phyloP scores from a whole-genome alignment of 2,888 invertebrate species.

The Eurois occulta region DNA sequence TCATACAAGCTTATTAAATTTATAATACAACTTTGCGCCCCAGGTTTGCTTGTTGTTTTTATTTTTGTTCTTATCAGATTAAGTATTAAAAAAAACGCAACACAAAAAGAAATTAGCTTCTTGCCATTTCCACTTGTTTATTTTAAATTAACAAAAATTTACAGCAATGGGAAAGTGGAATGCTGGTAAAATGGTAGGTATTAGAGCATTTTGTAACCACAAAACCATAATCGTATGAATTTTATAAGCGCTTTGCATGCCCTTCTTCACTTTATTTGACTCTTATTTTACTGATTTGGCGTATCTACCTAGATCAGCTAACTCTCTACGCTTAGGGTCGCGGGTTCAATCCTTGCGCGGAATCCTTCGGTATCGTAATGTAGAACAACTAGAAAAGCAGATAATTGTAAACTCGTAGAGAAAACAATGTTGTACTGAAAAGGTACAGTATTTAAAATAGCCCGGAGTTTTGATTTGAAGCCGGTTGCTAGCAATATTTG shows the following conservation, averaged over 20 bases:
- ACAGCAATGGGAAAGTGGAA: too few species aligned
- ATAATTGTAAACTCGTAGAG: not conserved
- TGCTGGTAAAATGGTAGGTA: not conserved
- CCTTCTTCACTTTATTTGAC: not conserved
- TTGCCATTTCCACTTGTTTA: not conserved
- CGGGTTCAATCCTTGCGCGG: not conserved
- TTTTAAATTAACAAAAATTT: not conserved
- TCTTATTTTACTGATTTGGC: not conserved
- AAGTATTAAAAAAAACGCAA: not conserved
- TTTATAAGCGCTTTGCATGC: not conserved
- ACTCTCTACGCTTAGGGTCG: not conserved
- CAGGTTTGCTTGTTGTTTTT: constrained; percentile 32
- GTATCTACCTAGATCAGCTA: not conserved
- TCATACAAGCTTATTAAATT: not conserved
- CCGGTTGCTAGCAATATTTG: not conserved
- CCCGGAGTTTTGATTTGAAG: not conserved
- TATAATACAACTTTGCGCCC: not conserved
- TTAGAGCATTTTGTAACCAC: not conserved
- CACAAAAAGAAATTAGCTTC: not conserved
- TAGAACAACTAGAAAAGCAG: not conserved
- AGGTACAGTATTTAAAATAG: not conserved
- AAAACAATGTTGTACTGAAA: not conserved
- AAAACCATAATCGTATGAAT: not conserved
- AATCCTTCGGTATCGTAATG: not conserved
- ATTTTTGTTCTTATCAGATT: not conserved